Evolutionary conservation across 2,797 vertebrate genomes (phyloP).

Genomic region (Podargus strigoides): DNA sequence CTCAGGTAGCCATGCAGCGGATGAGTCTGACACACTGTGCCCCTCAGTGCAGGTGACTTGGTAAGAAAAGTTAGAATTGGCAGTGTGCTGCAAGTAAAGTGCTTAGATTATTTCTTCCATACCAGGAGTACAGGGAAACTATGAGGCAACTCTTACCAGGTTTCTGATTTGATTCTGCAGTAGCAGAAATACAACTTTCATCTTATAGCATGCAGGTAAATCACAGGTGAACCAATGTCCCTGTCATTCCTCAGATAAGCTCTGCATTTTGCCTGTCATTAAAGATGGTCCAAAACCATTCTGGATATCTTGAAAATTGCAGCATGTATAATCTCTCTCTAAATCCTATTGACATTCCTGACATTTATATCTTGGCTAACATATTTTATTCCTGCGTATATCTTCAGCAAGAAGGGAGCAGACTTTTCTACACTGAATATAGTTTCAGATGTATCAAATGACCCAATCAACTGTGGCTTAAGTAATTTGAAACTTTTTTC

Average conservation of each 20-base stretch:
- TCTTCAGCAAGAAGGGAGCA: not conserved
- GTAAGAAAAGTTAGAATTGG: not conserved
- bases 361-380: not conserved
- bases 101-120: not conserved
- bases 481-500: not conserved
- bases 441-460: not conserved
- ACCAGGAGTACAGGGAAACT: not conserved
- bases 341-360: not conserved
- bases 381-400: not conserved
- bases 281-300: not conserved
- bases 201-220: not conserved
- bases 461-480: not conserved
- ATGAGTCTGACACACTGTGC: not conserved
- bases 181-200: not conserved
- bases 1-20: accelerated
- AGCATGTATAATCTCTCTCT: not conserved
- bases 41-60: not conserved
- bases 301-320: not conserved
- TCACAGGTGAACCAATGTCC: not conserved
- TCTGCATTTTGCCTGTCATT: not conserved
- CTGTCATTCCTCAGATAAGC: not conserved
- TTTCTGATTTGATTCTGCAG: not conserved
- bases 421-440: not conserved
- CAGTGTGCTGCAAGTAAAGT: not conserved
- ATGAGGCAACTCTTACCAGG: not conserved